Base-by-base conservation (phyloP, 2,888 invertebrate species). In the Chorisops tibialis region DNA sequence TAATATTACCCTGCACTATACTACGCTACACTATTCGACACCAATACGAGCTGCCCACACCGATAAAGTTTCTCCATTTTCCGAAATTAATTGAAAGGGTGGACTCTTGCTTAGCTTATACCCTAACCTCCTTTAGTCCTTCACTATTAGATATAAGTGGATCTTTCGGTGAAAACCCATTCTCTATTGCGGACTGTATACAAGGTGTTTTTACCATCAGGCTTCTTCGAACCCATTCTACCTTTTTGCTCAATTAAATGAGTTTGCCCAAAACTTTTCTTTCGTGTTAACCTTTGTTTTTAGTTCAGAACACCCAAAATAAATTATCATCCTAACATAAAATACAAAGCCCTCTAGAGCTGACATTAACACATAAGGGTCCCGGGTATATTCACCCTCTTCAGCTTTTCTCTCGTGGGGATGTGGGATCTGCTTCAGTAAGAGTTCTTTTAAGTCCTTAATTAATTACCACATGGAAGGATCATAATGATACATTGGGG, bases 401-500 rank as follows among this genome's bases (percentile, higher is more conserved):
- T 56, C 56, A 56, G 45, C 43, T 56, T 56, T 56, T 21, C 43
- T 56, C 43, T 12, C 16, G 14, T 24, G 22, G 45, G 58, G 54
- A 51, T 64, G 56, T n/a, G 51, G 64, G 61, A 61, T 64, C 51
- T 61, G 48, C 64, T 61, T 56, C 43, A 64, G 61, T 64, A 64
- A 61, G 61, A 64, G 64, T 62, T 64, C 64, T 64, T 64, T 64
- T 64, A 64, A 64, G 64, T 64, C 64, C 59, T 64, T 64, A 64
- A 64, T 64, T 64, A 64, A 64, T 64, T 64, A 64, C 64, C 61
- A 49, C 48, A 59, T 61, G 61, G 56, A 61, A 64, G 64, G 64
- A 61, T 61, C 64, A 48, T 64, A 61, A 64, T 64, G 61, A 64
- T 62, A 62, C 51, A 61, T 64, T 61, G 59, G 43, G 37, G 45